These are phyloP conservation scores for Mesaphorura yosii DNA, from an alignment of 1,140 invertebrate genomes.

Conservation along the genomic window DNA sequence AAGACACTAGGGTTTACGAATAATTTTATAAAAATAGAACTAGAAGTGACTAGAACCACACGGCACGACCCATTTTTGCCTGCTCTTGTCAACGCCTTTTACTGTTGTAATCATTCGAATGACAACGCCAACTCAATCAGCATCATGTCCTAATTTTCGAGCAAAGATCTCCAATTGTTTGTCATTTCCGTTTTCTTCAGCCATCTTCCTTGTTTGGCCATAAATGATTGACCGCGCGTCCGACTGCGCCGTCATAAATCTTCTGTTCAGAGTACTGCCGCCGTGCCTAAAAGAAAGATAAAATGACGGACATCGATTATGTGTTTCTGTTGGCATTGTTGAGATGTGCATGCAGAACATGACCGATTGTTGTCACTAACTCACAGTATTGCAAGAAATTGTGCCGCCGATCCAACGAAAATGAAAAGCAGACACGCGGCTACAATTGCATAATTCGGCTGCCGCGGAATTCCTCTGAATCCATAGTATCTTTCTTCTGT, in stretches of 20 bases:
- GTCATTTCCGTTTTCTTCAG: slow-evolving; percentile 23
- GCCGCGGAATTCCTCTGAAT: slow-evolving; percentile 40
- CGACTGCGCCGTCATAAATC: not conserved
- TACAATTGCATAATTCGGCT: not conserved
- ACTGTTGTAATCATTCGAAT: too few species aligned
- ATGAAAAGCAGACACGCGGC: not conserved
- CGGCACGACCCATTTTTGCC: too few species aligned
- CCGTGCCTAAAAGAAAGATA: too few species aligned
- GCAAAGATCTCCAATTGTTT: slow-evolving; percentile 14
- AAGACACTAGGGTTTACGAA: too few species aligned
- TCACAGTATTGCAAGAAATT: not conserved
- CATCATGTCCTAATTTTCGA: not conserved
- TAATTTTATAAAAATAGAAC: too few species aligned
- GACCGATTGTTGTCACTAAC: too few species aligned
- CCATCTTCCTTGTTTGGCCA: slow-evolving; percentile 9
- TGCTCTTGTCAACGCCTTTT: too few species aligned
- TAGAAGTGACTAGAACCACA: too few species aligned
- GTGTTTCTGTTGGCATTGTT: too few species aligned
- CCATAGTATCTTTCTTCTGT: slow-evolving; percentile 43
- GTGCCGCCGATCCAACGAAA: not conserved
- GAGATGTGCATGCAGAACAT: too few species aligned
- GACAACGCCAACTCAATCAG: too few species aligned
- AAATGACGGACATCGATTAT: too few species aligned
- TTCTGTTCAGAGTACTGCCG: not conserved
- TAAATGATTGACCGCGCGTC: not conserved